Conservation (phyloP, 2,888 invertebrate genomes). For the Noctua comes region DNA sequence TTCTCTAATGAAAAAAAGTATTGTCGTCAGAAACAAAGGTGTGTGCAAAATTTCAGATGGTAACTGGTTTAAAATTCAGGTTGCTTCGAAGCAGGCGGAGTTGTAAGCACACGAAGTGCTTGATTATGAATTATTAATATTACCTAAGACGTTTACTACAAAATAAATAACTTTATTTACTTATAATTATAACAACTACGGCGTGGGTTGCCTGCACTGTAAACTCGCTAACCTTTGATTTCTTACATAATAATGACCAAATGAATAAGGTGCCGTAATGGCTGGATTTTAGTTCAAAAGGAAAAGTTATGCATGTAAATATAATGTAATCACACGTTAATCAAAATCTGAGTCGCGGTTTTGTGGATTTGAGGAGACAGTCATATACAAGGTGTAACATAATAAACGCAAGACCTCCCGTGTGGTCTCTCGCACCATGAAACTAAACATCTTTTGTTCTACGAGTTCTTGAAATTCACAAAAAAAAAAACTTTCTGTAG, state of each 20-base stretch:
- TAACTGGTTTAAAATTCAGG: neutral
- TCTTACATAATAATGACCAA: constrained; percentile 51
- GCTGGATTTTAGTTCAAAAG: constrained; percentile 36
- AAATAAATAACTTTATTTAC: constrained; percentile 7
- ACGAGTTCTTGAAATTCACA: no score
- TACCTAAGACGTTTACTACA: neutral
- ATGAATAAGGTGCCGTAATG: constrained; percentile 35
- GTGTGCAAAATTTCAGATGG: neutral
- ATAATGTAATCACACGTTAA: constrained; percentile 14
- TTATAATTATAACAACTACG: constrained; percentile 11
- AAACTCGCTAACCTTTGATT: constrained; percentile 44
- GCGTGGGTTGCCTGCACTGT: constrained; percentile 6
- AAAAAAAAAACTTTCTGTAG: no score
- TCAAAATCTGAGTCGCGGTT: constrained; percentile 6
- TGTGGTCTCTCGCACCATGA: no score
- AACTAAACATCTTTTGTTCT: no score
- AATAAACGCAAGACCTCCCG: no score
- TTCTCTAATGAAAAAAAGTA: neutral
- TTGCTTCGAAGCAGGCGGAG: neutral
- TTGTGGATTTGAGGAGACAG: neutral
- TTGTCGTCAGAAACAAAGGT: neutral
- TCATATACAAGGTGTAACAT: no score
- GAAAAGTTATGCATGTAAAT: constrained; percentile 33
- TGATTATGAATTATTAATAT: neutral
- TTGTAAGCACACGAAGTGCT: neutral